These are phyloP conservation scores for Cataglyphis cursor DNA, from an alignment of 2,888 invertebrate species.

Conservation along the genomic window DNA sequence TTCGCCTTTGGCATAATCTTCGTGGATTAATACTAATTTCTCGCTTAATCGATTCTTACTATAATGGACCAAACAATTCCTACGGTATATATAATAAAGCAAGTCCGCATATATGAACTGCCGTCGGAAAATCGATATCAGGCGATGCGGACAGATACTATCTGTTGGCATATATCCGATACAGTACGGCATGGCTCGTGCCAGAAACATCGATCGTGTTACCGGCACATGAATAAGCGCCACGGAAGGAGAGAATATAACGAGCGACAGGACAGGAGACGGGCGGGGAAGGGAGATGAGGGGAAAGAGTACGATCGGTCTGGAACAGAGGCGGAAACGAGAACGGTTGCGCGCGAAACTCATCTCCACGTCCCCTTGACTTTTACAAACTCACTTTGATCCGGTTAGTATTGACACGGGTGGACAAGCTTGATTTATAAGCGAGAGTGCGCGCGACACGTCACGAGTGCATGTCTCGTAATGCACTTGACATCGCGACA, in stretches of 20 bases:
- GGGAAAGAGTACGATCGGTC: neutral
- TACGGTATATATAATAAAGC: conserved; percentile 42
- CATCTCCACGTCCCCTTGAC: conserved; percentile 53
- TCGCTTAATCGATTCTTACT: conserved; percentile 40
- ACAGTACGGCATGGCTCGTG: conserved; percentile 56
- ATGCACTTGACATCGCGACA: conserved; percentile 55
- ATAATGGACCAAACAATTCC: conserved; percentile 52
- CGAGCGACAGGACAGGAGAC: conserved; percentile 28
- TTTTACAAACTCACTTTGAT: conserved; percentile 61
- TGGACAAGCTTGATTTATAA: conserved; percentile 61
- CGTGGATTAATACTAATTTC: neutral
- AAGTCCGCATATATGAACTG: conserved; percentile 33
- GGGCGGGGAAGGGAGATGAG: neutral
- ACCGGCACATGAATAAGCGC: conserved; percentile 45
- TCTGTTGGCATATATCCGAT: conserved; percentile 48
- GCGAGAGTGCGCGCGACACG: conserved; percentile 56
- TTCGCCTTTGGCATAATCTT: neutral
- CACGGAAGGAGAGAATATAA: conserved; percentile 44
- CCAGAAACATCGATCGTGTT: conserved; percentile 57
- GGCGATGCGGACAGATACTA: conserved; percentile 55
- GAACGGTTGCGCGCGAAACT: conserved; percentile 33
- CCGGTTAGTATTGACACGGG: conserved; percentile 56
- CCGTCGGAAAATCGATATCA: conserved; percentile 52
- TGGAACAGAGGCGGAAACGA: conserved; percentile 13
- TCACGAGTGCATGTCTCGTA: conserved; percentile 50